Conservation (phyloP, 2,113 vertebrate species). For the Tupaia chinensis region DNA sequence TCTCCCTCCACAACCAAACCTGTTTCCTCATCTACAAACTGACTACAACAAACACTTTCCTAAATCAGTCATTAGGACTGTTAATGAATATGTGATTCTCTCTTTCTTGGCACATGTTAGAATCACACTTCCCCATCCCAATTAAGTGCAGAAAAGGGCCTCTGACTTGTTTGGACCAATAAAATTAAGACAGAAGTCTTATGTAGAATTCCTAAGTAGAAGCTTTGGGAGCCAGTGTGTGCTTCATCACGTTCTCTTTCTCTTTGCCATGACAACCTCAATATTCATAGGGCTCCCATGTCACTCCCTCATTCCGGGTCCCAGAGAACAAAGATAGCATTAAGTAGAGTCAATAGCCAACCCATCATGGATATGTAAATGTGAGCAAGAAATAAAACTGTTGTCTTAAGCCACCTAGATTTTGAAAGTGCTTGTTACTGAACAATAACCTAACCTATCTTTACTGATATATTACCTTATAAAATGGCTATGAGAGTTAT, state of each 20-base stretch:
- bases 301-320: neutral
- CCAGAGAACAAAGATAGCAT: neutral
- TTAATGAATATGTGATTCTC: neutral
- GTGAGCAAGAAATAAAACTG: neutral
- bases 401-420: neutral
- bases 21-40: neutral
- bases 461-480: neutral
- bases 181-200: neutral
- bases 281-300: neutral
- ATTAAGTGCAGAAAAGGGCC: neutral
- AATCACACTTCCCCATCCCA: neutral
- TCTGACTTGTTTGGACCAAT: neutral
- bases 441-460: conserved; percentile 17
- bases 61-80: neutral
- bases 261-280: neutral
- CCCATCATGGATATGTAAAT: neutral
- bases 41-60: neutral
- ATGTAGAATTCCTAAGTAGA: neutral
- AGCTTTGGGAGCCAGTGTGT: neutral
- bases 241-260: neutral
- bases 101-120: neutral
- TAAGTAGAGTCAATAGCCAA: neutral
- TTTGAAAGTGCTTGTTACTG: neutral
- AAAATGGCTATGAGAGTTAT: conserved; percentile 25
- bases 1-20: neutral